phyloP scores from a whole-genome alignment of 2,113 vertebrate genomes.

The Trochalopteron elliotii region DNA sequence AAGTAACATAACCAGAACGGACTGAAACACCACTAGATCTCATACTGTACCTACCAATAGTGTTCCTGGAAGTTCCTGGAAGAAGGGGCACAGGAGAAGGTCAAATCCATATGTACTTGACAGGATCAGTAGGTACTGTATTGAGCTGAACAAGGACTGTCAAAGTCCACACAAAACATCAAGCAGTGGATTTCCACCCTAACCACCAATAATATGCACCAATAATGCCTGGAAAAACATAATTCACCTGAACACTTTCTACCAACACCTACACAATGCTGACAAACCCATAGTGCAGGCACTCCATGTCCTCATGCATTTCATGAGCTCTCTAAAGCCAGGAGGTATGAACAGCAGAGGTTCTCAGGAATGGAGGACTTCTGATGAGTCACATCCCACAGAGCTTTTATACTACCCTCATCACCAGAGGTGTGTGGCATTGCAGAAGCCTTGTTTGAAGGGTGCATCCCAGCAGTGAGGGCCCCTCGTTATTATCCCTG shows the following conservation, averaged over 20 bases:
- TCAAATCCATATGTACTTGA: background rate
- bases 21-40: background rate
- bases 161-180: background rate
- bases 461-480: background rate
- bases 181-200: background rate
- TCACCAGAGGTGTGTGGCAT: accelerated
- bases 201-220: no score
- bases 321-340: background rate
- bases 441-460: background rate
- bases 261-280: background rate
- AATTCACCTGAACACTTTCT: background rate
- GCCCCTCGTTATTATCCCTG: accelerated
- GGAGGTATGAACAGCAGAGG: accelerated
- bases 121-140: background rate
- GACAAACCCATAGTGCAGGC: background rate
- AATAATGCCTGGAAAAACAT: background rate
- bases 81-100: background rate
- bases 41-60: background rate
- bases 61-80: background rate
- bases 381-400: background rate
- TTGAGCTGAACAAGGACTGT: background rate
- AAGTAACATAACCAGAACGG: background rate
- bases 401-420: background rate
- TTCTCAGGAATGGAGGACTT: background rate
- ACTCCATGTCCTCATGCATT: background rate